Percentiles rank a stretch among this genome's conserved stretches.
phyloP scores from a whole-genome alignment of 1,140 invertebrate genomes.

The Pteromalus puparum region DNA sequence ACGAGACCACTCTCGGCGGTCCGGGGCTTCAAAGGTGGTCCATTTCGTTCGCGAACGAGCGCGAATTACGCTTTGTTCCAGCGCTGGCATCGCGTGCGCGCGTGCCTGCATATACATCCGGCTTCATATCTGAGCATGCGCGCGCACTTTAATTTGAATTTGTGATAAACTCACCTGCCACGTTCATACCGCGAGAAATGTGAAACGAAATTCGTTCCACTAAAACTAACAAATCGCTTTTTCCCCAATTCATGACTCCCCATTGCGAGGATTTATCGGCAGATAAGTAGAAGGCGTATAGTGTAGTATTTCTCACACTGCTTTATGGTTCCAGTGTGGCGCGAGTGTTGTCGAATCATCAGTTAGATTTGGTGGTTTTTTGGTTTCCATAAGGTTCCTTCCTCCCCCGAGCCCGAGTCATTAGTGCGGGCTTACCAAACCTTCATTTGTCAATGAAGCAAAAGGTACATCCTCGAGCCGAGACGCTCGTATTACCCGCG shows the following conservation, averaged over 20 bases:
- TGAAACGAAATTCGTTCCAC: neutral
- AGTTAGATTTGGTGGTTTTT: conserved; percentile 14
- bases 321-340: neutral
- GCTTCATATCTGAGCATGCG: conserved; percentile 32
- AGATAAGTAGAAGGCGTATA: neutral
- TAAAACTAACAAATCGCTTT: neutral
- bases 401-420: neutral
- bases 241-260: neutral
- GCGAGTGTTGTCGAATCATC: conserved; percentile 29
- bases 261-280: neutral
- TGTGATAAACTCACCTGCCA: conserved; percentile 41
- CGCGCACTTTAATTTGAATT: conserved; percentile 66
- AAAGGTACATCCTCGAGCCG: neutral
- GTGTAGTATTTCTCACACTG: neutral
- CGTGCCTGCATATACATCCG: neutral
- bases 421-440: conserved; percentile 3
- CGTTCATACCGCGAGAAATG: neutral
- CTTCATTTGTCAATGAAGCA: conserved; percentile 29
- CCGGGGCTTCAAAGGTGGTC: conserved; percentile 59
- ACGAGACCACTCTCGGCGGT: conserved; percentile 40
- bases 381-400: neutral
- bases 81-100: conserved; percentile 55
- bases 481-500: neutral
- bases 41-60: conserved; percentile 56
- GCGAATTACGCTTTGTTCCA: conserved; percentile 59